Percentiles rank a stretch among this genome's conserved stretches.
Conservation (phyloP, 2,888 invertebrate genomes). For the Villa cingulata region DNA sequence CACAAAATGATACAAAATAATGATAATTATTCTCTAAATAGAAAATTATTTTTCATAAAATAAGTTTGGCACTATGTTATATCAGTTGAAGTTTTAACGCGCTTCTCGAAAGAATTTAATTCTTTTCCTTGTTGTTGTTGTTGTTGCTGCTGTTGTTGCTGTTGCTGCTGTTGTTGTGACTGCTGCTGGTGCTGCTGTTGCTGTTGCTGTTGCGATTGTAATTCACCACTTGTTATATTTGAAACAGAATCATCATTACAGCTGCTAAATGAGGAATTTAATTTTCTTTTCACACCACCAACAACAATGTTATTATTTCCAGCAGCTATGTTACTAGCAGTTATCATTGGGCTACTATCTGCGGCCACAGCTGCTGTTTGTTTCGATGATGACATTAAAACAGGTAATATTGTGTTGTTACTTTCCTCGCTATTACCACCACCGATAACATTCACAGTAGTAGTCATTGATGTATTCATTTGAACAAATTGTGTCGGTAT, state of each 20-base stretch:
- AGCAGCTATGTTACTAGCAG: background rate
- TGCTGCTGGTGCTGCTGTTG: conserved; percentile 27
- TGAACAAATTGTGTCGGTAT: background rate
- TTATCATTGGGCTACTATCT: background rate
- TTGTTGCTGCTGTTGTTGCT: background rate
- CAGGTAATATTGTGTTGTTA: background rate
- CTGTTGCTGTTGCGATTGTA: conserved; percentile 22
- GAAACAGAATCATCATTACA: conserved; percentile 9
- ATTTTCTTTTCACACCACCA: conserved; percentile 12
- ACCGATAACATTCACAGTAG: background rate
- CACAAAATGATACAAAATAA: too few species aligned
- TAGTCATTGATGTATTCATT: background rate
- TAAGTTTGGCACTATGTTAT: too few species aligned
- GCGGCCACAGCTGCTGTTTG: background rate
- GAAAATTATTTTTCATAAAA: too few species aligned
- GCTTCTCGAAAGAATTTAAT: too few species aligned
- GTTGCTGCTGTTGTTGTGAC: background rate
- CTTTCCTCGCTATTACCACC: background rate
- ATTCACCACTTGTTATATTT: background rate
- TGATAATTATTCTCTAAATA: too few species aligned
- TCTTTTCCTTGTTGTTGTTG: background rate
- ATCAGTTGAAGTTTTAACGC: too few species aligned
- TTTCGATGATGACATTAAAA: background rate
- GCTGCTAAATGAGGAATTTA: conserved; percentile 11
- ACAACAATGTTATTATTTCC: background rate